These are phyloP conservation scores for human DNA, from an alignment of 2,113 vertebrate genomes.

Conservation along the genomic window DNA sequence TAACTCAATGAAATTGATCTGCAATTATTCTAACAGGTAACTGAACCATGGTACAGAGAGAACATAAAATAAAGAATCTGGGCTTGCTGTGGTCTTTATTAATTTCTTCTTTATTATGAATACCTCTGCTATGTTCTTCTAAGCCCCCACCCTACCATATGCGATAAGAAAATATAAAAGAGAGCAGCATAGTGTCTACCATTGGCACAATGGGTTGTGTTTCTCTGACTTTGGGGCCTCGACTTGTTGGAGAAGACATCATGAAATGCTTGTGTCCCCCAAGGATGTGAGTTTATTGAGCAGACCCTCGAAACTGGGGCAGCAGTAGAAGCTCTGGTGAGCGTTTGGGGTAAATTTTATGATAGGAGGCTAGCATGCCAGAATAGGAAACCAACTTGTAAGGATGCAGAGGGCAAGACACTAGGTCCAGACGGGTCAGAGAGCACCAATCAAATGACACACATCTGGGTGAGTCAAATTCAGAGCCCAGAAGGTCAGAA, in stretches of 20 bases:
- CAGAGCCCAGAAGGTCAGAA: neutral
- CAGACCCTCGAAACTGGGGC: neutral
- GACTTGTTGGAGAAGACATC: neutral
- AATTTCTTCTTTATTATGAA: neutral
- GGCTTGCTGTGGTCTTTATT: neutral
- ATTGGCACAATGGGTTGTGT: neutral
- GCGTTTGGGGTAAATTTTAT: neutral
- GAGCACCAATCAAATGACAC: neutral
- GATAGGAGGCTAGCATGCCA: neutral
- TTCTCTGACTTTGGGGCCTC: neutral
- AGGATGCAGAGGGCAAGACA: neutral
- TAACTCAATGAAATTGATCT: constrained; percentile 51
- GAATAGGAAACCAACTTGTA: neutral
- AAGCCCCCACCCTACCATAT: neutral
- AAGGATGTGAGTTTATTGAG: neutral
- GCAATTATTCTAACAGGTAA: constrained; percentile 37
- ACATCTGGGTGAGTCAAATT: neutral
- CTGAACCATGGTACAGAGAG: neutral
- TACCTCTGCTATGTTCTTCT: neutral
- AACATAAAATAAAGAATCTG: constrained; percentile 31
- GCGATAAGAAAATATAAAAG: neutral
- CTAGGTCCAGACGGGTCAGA: neutral
- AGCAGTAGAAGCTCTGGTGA: neutral
- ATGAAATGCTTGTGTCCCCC: neutral
- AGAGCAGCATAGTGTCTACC: neutral